Percentiles rank a stretch among this genome's conserved stretches.
These are phyloP conservation scores for Peromyscus polionotus DNA, from an alignment of 2,113 vertebrate species.

Conservation along the genomic window DNA sequence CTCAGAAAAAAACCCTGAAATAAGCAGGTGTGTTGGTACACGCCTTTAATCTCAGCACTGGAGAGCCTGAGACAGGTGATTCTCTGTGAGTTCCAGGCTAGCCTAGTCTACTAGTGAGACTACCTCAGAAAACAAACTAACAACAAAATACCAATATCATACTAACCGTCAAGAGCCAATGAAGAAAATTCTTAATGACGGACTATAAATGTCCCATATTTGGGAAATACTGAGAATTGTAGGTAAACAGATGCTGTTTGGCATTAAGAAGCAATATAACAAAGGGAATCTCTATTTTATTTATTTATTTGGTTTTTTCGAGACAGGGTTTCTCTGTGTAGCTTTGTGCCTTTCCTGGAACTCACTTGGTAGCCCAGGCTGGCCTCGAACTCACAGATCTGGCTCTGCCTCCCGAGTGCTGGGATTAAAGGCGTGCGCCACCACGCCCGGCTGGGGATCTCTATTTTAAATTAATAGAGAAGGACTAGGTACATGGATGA, in stretches of 20 bases:
- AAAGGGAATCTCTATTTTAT: background rate
- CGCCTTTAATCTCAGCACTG: background rate
- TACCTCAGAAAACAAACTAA: background rate
- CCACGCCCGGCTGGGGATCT: background rate
- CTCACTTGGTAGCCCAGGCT: too few relatives aligned
- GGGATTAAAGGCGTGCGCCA: too few relatives aligned
- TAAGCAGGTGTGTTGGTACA: background rate
- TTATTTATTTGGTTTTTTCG: too few relatives aligned
- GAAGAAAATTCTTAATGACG: background rate
- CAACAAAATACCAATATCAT: background rate
- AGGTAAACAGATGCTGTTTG: background rate
- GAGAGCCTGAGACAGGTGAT: background rate
- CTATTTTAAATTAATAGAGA: background rate
- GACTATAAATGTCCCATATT: background rate
- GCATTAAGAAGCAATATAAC: background rate
- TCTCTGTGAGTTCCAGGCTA: background rate
- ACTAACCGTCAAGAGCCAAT: background rate
- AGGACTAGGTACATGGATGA: background rate
- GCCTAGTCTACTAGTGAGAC: background rate
- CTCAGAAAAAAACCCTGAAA: background rate
- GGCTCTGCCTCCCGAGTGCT: too few relatives aligned
- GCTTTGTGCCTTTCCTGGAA: too few relatives aligned
- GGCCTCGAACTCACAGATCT: too few relatives aligned
- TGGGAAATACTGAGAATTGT: slow-evolving; percentile 9
- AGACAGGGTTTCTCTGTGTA: too few relatives aligned